Evolutionary conservation across 2,797 vertebrate genomes (phyloP).

Genomic region (Pachyuromys duprasi): DNA sequence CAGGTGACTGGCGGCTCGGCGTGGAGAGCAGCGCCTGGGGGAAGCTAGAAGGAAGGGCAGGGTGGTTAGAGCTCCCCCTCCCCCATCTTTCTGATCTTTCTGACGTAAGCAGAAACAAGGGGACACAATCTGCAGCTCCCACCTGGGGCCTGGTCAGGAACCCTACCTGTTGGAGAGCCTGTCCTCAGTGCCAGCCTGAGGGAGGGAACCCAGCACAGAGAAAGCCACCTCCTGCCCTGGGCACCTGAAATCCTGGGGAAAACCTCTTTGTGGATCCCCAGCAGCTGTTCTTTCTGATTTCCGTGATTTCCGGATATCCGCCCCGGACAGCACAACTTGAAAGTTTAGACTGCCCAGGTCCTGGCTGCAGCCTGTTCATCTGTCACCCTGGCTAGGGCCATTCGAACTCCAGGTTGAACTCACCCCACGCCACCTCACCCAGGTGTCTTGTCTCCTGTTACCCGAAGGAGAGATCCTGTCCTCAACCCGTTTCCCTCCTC

Average conservation of each 20-base stretch:
- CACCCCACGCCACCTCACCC: background rate
- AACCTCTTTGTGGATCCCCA: background rate
- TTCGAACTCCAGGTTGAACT: background rate
- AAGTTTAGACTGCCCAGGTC: background rate
- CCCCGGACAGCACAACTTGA: background rate
- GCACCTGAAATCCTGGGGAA: background rate
- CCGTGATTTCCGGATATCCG: too few relatives aligned
- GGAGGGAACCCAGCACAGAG: background rate
- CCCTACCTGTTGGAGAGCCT: background rate
- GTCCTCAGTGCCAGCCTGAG: background rate
- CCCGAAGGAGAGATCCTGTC: background rate
- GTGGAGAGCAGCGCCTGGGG: background rate
- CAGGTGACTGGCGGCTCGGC: background rate
- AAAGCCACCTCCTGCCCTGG: background rate
- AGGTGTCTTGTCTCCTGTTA: background rate
- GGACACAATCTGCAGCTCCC: background rate
- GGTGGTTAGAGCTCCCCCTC: background rate
- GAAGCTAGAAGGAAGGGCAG: background rate
- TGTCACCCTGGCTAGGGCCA: background rate
- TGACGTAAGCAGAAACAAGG: background rate
- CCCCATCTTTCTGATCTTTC: background rate
- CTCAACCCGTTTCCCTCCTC: background rate
- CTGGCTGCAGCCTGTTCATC: background rate
- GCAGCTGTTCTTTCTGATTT: constrained; percentile 6
- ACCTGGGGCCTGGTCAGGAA: constrained; percentile 44